Evolutionary conservation across 2,113 vertebrate genomes (phyloP).

Genomic region (Cnemophilus loriae): DNA sequence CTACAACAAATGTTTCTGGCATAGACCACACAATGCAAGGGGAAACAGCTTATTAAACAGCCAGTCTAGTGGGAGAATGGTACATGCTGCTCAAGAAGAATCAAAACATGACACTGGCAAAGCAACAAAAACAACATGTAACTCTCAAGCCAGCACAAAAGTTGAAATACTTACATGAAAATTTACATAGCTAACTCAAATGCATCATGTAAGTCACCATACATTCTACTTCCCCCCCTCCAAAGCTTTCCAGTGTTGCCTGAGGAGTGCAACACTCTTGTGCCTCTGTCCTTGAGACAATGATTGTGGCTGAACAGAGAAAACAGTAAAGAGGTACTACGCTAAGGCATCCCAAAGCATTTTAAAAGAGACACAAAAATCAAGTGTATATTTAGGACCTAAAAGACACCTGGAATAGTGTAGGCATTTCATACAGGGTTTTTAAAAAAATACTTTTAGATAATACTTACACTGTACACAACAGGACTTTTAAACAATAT

Average conservation of each 20-base stretch:
- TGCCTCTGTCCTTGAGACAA: neutral
- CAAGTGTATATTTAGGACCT: conserved; percentile 32
- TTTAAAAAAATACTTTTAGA: conserved; percentile 80
- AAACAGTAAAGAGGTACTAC: neutral
- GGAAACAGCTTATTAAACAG: conserved; percentile 56
- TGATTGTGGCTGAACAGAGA: neutral
- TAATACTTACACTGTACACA: conserved; percentile 72
- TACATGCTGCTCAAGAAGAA: neutral
- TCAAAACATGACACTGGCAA: conserved; percentile 27
- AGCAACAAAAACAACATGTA: neutral
- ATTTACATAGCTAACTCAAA: neutral
- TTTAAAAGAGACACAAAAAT: conserved; percentile 2
- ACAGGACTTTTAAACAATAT: conserved; percentile 67
- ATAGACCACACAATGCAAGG: neutral
- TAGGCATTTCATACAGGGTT: conserved; percentile 58
- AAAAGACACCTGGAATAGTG: conserved; percentile 21
- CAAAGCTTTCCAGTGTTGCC: neutral
- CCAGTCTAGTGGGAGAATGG: neutral
- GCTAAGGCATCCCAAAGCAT: neutral
- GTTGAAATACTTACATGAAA: neutral
- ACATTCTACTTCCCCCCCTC: neutral
- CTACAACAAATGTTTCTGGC: neutral
- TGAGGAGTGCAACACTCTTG: neutral
- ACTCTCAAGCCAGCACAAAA: neutral
- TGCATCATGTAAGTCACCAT: neutral